Evolutionary conservation across 2,113 vertebrate genomes (phyloP).

Genomic region (Tauraco erythrolophus): DNA sequence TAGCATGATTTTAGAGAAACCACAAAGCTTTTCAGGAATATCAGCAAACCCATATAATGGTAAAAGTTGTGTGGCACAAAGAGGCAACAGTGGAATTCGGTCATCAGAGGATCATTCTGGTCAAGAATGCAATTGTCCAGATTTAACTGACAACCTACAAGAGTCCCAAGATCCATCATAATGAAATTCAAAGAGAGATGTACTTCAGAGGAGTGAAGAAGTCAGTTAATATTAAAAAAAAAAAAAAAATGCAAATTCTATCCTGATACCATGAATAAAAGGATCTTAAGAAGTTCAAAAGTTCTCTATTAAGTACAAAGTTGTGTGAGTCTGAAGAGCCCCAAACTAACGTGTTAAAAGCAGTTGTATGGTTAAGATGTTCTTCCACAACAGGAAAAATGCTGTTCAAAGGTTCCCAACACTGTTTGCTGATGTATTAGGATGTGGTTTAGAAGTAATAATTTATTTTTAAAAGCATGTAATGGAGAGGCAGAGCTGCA

Average conservation of each 20-base stretch:
- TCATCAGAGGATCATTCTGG: not conserved
- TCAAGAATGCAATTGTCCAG: accelerated
- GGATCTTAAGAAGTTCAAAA: not conserved
- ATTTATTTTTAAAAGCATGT: not conserved
- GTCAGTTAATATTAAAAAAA: not conserved
- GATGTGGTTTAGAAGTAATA: not conserved
- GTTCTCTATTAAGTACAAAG: not conserved
- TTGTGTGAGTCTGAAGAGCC: not conserved
- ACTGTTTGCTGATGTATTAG: not conserved
- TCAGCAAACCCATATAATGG: not conserved
- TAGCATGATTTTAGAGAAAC: not conserved
- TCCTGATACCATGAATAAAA: not conserved
- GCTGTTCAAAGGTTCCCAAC: not conserved
- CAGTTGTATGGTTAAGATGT: not conserved
- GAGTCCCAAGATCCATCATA: not conserved
- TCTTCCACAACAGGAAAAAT: not conserved
- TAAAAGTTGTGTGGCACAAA: not conserved
- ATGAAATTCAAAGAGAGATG: not conserved
- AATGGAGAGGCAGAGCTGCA: not conserved
- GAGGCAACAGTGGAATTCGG: not conserved
- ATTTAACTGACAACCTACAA: not conserved
- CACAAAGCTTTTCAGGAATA: not conserved
- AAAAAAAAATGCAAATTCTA: not conserved
- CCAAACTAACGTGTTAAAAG: not conserved
- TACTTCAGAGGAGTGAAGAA: not conserved